Conservation (phyloP, 2,113 vertebrate genomes). For the Larimichthys crocea region DNA sequence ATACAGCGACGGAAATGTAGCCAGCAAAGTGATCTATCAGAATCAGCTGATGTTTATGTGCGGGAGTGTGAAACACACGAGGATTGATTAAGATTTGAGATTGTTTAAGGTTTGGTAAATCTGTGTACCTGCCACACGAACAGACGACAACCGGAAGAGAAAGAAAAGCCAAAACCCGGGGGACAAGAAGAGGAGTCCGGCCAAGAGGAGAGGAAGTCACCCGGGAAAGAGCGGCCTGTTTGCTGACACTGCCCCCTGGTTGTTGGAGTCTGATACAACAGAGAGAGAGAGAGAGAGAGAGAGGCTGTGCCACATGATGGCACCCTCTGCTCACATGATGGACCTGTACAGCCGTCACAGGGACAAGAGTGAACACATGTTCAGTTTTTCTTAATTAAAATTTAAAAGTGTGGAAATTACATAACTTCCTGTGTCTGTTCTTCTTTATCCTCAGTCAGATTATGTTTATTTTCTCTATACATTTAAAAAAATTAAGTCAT, state of each 20-base stretch:
- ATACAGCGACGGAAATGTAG: neutral
- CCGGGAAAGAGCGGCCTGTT: accelerated
- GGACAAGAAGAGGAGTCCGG: constrained; percentile 38
- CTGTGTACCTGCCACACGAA: constrained; percentile 80
- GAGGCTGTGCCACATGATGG: constrained; percentile 46
- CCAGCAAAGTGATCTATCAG: neutral
- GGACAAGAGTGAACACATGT: neutral
- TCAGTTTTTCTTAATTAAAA: neutral
- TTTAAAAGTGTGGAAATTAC: constrained; percentile 17
- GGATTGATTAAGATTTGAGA: constrained; percentile 78
- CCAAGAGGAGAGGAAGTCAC: constrained; percentile 10
- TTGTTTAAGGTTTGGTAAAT: neutral
- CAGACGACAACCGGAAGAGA: constrained; percentile 83
- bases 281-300: neutral
- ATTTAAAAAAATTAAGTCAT: neutral
- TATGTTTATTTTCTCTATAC: neutral
- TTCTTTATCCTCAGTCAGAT: neutral
- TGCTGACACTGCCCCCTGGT: constrained; percentile 27
- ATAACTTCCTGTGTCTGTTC: neutral
- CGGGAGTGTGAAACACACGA: neutral
- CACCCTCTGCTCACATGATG: constrained; percentile 26
- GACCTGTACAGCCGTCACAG: neutral
- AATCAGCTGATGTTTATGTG: accelerated
- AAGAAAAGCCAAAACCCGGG: constrained; percentile 3
- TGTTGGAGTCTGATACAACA: neutral